Conservation (phyloP, 2,888 invertebrate genomes). For the Volucella inanis region DNA sequence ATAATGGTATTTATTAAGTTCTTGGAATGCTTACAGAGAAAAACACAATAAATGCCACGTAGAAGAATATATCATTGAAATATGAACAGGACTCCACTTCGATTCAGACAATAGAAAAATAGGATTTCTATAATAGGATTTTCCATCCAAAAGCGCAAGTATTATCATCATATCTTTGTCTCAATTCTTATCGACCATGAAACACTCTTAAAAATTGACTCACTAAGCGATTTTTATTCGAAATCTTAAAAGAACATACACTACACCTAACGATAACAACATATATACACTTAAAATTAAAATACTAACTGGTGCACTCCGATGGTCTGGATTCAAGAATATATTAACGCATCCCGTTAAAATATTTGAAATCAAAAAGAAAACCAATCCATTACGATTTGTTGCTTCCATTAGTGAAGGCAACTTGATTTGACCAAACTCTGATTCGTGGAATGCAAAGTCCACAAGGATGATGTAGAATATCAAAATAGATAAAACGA, state of each 20-base stretch:
- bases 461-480: conserved; percentile 85
- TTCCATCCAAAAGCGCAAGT: too few relatives aligned
- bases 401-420: conserved; percentile 87
- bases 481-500: conserved; percentile 86
- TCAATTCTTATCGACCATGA: too few relatives aligned
- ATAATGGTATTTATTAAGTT: too few relatives aligned
- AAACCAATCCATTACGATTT: conserved; percentile 92
- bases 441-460: conserved; percentile 51
- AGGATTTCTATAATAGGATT: too few relatives aligned
- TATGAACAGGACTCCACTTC: too few relatives aligned
- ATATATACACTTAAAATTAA: conserved; percentile 86
- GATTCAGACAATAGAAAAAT: too few relatives aligned
- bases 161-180: too few relatives aligned
- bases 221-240: conserved; percentile 78
- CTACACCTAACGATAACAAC: conserved; percentile 80
- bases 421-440: conserved; percentile 81
- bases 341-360: conserved; percentile 93
- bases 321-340: conserved; percentile 86
- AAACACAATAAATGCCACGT: too few relatives aligned
- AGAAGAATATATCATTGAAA: too few relatives aligned
- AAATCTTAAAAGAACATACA: conserved; percentile 77
- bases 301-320: conserved; percentile 83
- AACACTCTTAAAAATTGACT: too few relatives aligned
- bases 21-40: too few relatives aligned
- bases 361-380: conserved; percentile 92